Conservation (phyloP, 2,797 vertebrate genomes). For the Pangasius macronema region DNA sequence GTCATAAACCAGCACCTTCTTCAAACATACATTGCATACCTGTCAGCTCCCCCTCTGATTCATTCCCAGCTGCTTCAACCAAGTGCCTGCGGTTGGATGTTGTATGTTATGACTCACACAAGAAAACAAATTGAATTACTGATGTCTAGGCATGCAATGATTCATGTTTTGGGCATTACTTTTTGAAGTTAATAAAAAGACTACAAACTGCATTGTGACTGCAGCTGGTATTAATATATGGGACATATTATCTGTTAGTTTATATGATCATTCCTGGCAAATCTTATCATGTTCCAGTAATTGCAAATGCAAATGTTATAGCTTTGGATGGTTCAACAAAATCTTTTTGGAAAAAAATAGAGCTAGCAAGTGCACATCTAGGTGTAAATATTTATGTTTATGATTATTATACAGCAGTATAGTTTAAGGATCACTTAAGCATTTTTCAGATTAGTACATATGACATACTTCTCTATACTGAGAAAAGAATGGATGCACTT, state of each 20-base stretch:
- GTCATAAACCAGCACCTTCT: slow-evolving; percentile 62
- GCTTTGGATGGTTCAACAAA: not conserved
- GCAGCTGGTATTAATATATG: not conserved
- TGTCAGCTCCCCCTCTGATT: slow-evolving; percentile 32
- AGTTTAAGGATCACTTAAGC: not conserved
- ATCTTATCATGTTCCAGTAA: not conserved
- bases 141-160: slow-evolving; percentile 22
- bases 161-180: slow-evolving; percentile 5
- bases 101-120: slow-evolving; percentile 42
- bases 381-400: not conserved
- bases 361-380: not conserved
- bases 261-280: not conserved
- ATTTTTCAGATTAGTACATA: not conserved
- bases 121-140: slow-evolving; percentile 46
- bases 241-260: not conserved
- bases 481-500: not conserved
- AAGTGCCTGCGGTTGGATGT: slow-evolving; percentile 10
- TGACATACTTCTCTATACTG: not conserved
- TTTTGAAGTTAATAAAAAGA: slow-evolving; percentile 20
- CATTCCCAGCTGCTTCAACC: slow-evolving; percentile 30
- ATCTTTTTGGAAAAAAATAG: not conserved
- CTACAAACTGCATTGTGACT: not conserved
- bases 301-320: not conserved
- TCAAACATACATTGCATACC: slow-evolving; percentile 23
- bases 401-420: not conserved